Base-by-base conservation (phyloP, 1,140 invertebrate genomes). In the Drosophila mojavensis region DNA sequence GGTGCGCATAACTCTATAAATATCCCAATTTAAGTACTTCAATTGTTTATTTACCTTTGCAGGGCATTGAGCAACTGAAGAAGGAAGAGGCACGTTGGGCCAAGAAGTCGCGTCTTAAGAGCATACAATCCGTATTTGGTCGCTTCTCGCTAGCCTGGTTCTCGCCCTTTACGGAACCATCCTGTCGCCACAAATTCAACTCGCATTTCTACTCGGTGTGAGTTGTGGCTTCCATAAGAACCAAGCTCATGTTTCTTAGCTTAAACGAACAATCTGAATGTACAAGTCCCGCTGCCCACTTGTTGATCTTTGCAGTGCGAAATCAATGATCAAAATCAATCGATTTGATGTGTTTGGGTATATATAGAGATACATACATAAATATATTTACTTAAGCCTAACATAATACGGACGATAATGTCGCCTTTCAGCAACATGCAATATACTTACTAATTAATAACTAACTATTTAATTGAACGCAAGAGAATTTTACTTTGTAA, bases 51-150 rank as follows among this genome's bases (percentile, higher is more conserved):
- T 13, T 33, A 30, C 76, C 54, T 78, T 69, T 93, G 41, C 86
- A 98, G 97, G 98, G 97, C 41, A 99, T 99, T 78, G 98, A 98
- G 92, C 97, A 98, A 93, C 92, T 99, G 78, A 98, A 98, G 93
- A 98, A 98, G 90, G 98, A 98, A 92, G 95, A 98, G 92, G 97
- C 97, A 0, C 93, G 96, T 11, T 98, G 97, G 97, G 96, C 96
- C 15, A 96, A 97, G 76, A 97, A 97, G 78, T 98, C 97, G 1
- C 94, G 96, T 53, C 98, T 98, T 96, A 97, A 98, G 94, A 98
- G 97, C 80, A 96, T 99, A 72, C 97, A 98, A 91, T 95, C 97
- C 4, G 98, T 99, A 1, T 99, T 99, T 93, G 98, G 98, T 33
- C 94, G 97, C 53, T 99, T 99, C 93, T 98, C 97, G 0, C 92